A percentile compares a stretch with the other conserved stretches of the same genome.
phyloP scores from a whole-genome alignment of 1,140 invertebrate species.

The Hycleus cichorii region DNA sequence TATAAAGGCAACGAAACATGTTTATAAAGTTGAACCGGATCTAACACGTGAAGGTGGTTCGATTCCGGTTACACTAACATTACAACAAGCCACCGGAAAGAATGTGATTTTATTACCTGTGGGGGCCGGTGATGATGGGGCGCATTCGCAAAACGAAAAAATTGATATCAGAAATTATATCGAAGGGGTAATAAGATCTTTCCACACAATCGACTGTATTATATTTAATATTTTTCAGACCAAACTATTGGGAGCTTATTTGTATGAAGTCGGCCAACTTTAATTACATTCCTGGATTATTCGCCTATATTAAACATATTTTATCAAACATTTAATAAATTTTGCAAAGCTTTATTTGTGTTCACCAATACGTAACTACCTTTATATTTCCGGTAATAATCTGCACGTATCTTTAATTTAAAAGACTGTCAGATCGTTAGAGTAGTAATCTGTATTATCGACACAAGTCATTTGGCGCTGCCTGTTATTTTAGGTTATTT shows the following conservation, averaged over 20 bases:
- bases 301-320: too few species aligned
- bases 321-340: too few species aligned
- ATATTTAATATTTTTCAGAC: constrained; percentile 51
- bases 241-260: constrained; percentile 77
- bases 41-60: constrained; percentile 87
- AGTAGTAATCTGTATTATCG: too few species aligned
- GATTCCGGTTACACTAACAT: constrained; percentile 78
- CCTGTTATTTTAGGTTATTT: too few species aligned
- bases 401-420: too few species aligned
- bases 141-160: constrained; percentile 98
- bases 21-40: constrained; percentile 90
- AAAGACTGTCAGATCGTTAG: too few species aligned
- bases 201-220: not conserved
- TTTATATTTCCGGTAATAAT: too few species aligned
- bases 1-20: constrained; percentile 75
- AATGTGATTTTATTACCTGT: constrained; percentile 89
- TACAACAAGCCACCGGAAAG: constrained; percentile 82
- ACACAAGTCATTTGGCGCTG: too few species aligned
- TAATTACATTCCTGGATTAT: constrained; percentile 5
- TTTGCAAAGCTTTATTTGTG: too few species aligned
- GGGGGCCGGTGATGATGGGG: constrained; percentile 90
- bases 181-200: constrained; percentile 61
- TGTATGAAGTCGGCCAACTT: constrained; percentile 69
- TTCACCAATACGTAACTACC: too few species aligned
- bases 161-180: constrained; percentile 89